phyloP scores from a whole-genome alignment of 2,888 invertebrate genomes.

The Diaphora mendica region DNA sequence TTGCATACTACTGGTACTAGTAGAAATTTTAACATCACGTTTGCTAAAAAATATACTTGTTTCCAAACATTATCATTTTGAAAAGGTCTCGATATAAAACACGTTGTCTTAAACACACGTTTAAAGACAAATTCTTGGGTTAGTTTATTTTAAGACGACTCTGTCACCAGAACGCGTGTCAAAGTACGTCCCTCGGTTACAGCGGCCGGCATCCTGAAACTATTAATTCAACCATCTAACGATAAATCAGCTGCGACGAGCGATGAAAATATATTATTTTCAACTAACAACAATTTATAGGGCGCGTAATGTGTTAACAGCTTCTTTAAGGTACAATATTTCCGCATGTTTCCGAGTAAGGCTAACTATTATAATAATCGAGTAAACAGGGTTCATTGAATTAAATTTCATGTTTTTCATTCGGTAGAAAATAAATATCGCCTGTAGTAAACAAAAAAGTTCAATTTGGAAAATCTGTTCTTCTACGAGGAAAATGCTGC shows the following conservation, averaged over 20 bases:
- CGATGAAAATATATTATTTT: conserved; percentile 72
- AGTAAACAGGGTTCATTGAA: background rate
- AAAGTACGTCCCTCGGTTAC: conserved; percentile 41
- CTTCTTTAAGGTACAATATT: conserved; percentile 51
- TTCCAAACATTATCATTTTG: background rate
- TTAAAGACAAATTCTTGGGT: conserved; percentile 39
- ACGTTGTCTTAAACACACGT: conserved; percentile 28
- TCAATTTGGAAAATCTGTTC: background rate
- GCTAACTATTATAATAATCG: background rate
- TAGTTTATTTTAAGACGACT: conserved; percentile 61
- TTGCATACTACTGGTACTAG: background rate
- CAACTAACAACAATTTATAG: conserved; percentile 67
- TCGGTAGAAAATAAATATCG: background rate
- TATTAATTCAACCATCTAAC: conserved; percentile 67
- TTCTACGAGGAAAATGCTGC: background rate
- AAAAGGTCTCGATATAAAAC: background rate
- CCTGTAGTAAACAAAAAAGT: background rate
- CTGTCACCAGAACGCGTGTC: conserved; percentile 56
- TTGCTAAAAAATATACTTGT: background rate
- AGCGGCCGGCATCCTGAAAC: conserved; percentile 70
- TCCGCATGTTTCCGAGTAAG: conserved; percentile 6
- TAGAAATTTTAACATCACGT: background rate
- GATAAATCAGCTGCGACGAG: conserved; percentile 68
- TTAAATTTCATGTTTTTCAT: background rate
- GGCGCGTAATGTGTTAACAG: conserved; percentile 63